Base-by-base conservation (phyloP, 2,888 invertebrate genomes). In the Nomada ruficornis region DNA sequence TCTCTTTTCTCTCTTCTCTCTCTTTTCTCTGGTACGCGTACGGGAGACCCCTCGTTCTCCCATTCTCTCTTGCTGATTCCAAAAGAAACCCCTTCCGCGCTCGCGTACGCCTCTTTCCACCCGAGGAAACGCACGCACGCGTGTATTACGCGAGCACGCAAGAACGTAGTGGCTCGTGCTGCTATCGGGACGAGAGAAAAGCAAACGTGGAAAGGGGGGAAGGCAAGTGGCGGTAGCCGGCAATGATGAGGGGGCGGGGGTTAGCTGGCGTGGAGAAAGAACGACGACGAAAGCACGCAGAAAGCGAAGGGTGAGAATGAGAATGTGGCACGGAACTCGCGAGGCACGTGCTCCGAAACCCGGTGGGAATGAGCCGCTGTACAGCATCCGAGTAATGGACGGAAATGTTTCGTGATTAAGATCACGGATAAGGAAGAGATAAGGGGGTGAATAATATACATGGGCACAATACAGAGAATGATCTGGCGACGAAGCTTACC, bases 1-100 rank as follows among this genome's bases (percentile, higher is more conserved):
- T 65, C 67, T 63, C 75, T n/a, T 73, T 60, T 73, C 23, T 23
- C 23, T 23, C 1, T 26, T 26, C 2, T 26, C 26, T 26, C 26
- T 26, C 2, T 26, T 26, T 26, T 26, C 26, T 2, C 26, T 26
- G 26, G 26, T 26, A 26, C 59, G 76, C 85, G 65, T 65, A 63
- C 71, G 26, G 4, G 20, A 57, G 20, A 23, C 20, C 23, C 23
- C 57, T 26, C 13, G 13, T 26, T 26, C 20, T 57, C 23, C 15
- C 20, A 20, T 54, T 54, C 54, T 62, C 69, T 57, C 73, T 3
- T 36, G 36, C 54, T 78, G 26, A 76, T 85, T 84, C 86, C 78
- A 69, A 83, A 84, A 84, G 85, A 87, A 83, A 85, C 83, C 85
- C 83, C 86, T 79, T 76, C 74, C 86, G 86, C 86, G 83, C 77